These are phyloP conservation scores for Zaprionus taronus DNA, from an alignment of 1,140 invertebrate genomes.

Conservation along the genomic window DNA sequence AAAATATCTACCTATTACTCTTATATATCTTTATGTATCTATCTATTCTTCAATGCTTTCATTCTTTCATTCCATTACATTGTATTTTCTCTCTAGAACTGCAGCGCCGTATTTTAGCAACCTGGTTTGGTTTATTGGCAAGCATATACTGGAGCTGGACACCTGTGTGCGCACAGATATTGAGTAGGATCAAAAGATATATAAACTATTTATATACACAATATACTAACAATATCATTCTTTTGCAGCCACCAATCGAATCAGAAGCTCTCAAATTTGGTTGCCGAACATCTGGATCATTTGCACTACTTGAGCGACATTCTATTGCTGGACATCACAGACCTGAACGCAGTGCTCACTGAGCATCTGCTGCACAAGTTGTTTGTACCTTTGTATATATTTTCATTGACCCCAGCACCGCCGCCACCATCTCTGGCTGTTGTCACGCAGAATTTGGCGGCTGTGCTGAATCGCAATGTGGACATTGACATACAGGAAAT, in stretches of 20 bases:
- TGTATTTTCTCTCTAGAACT: conserved; percentile 87
- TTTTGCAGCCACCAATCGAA: conserved; percentile 93
- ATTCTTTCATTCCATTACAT: neutral
- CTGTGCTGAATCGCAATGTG: conserved; percentile 86
- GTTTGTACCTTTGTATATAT: conserved; percentile 97
- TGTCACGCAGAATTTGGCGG: conserved; percentile 87
- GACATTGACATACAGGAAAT: conserved; percentile 85
- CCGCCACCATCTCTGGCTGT: conserved; percentile 85
- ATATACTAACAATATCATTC: neutral
- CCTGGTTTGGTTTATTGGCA: conserved; percentile 99
- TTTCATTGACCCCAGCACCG: conserved; percentile 89
- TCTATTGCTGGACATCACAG: conserved; percentile 94
- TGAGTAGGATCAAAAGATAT: conserved; percentile 89
- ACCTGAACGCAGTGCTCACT: conserved; percentile 97
- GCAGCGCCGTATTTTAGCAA: conserved; percentile 99
- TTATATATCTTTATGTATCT: neutral
- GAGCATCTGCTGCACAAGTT: conserved; percentile 97
- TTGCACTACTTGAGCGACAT: conserved; percentile 99
- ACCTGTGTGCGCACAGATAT: conserved; percentile 96
- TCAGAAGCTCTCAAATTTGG: conserved; percentile 95
- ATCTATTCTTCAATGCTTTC: too few relatives aligned
- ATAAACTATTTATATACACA: neutral
- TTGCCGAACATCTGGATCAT: conserved; percentile 99
- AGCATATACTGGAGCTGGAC: conserved; percentile 98
- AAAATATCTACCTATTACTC: neutral